phyloP scores from a whole-genome alignment of 2,113 vertebrate genomes.

The Oryzias melastigma region DNA sequence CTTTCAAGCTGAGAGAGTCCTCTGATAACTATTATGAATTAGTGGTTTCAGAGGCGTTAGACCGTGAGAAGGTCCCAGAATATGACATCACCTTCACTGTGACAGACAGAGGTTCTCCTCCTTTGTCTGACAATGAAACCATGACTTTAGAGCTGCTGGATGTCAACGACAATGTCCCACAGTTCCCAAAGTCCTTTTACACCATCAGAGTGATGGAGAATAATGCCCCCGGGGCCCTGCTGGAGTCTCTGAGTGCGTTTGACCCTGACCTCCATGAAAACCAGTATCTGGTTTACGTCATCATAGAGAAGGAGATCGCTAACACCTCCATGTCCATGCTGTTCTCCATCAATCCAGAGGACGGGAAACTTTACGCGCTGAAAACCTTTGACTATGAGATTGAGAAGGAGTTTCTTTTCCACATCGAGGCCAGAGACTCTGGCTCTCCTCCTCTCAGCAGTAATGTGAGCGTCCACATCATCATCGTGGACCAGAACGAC shows the following conservation, averaged over 20 bases:
- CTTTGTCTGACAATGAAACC: conserved; percentile 59
- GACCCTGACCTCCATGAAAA: conserved; percentile 79
- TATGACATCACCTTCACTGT: conserved; percentile 68
- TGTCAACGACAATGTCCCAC: conserved; percentile 70
- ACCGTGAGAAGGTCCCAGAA: conserved; percentile 62
- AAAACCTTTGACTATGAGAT: conserved; percentile 72
- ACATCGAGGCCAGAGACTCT: conserved; percentile 69
- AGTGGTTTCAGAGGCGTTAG: conserved; percentile 55
- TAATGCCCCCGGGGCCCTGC: conserved; percentile 67
- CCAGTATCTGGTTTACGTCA: conserved; percentile 82
- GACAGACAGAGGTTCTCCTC: conserved; percentile 60
- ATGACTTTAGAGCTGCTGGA: conserved; percentile 59
- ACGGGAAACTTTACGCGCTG: conserved; percentile 70
- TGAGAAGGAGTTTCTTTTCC: conserved; percentile 69
- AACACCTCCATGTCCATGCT: conserved; percentile 83
- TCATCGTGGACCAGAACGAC: conserved; percentile 82
- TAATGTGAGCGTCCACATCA: conserved; percentile 78
- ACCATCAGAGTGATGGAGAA: conserved; percentile 70
- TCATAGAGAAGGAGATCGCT: conserved; percentile 77
- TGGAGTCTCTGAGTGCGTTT: conserved; percentile 61
- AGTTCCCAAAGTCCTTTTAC: conserved; percentile 63
- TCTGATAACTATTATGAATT: conserved; percentile 62
- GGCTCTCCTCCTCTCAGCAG: conserved; percentile 71
- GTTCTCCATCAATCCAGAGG: conserved; percentile 82
- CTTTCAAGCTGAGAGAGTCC: conserved; percentile 58